These are phyloP conservation scores for Trisateles emortualis DNA, from an alignment of 2,888 invertebrate genomes.

Conservation along the genomic window DNA sequence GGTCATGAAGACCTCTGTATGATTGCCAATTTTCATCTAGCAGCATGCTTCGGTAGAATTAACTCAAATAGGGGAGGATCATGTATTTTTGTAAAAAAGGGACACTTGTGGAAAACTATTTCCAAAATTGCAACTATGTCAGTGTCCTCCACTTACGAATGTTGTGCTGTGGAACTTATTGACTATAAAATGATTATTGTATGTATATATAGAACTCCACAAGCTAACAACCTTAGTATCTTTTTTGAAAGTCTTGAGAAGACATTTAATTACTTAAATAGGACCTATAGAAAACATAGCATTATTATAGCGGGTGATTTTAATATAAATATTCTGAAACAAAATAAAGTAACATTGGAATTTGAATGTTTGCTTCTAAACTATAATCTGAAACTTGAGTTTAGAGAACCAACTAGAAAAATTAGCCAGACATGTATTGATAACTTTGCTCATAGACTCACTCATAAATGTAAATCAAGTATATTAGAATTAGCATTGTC, in stretches of 20 bases:
- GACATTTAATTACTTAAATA: not conserved
- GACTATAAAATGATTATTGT: not conserved
- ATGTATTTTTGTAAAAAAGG: not conserved
- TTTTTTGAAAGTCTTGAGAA: not conserved
- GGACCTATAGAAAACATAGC: not conserved
- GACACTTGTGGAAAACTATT: not conserved
- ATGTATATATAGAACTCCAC: slow-evolving; percentile 1
- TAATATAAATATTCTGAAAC: not conserved
- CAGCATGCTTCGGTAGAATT: not conserved
- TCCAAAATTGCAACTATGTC: not conserved
- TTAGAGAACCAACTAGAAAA: not conserved
- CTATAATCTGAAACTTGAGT: not conserved
- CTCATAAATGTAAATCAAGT: not conserved
- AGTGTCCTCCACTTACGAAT: not conserved
- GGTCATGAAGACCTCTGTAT: slow-evolving; percentile 1
- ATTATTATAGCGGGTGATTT: slow-evolving; percentile 1
- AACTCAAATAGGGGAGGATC: not conserved
- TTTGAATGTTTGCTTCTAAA: slow-evolving; percentile 2
- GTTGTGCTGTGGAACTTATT: no score
- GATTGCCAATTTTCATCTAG: not conserved
- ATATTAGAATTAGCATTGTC: not conserved
- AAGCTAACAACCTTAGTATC: not conserved
- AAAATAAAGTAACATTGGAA: not conserved
- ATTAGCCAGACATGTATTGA: not conserved
- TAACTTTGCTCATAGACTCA: not conserved